Base-by-base conservation (phyloP, 2,113 vertebrate species). In the Hemibagrus wyckioides region DNA sequence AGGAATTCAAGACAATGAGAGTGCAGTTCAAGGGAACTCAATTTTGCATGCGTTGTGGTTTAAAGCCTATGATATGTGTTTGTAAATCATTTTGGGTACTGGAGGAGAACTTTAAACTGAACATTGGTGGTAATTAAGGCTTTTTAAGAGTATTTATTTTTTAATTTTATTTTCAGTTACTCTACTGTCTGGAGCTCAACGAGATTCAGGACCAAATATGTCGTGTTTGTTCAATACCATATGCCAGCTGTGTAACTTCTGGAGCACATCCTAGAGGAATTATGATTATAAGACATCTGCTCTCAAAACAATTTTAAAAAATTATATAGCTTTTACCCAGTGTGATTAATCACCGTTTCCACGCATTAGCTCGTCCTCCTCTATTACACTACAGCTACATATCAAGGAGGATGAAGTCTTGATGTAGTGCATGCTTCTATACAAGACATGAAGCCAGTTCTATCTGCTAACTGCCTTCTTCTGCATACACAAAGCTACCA, bases 221-320 rank as follows among this genome's bases (percentile, higher is more conserved):
- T 13, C 44, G 52, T 36, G 30, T 52, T 69, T 52, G 28, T 67
- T 69, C 30, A 69, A 23, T 36, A 67, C 10, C 13, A 6, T 83
- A n/a, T 52, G 44, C 41, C 65, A 83, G 44, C n/a, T 83, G 65
- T 83, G 17, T 30, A 71, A 80, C 30, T 25, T 54, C 63, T 84
- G 63, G 10, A 83, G 65, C 44, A 84, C 7, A 54, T 52, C n/a
- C 77, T 23, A 33, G n/a, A 82, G 4, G 36, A 82, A 82, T n/a
- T 44, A 50, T 83, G 41, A 21, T 54, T 11, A 80, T 80, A 52
- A 82, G 39, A 50, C 57, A 50, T 21, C 25, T 83, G 61, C 61
- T 67, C 33, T 67, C 25, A 52, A 50, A 50, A 67, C 50, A 83
- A 67, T 67, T 65, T 9, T 65, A 50, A 83, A 52, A 50, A 41